Base-by-base conservation (phyloP, 2,797 vertebrate species). In the Phoebastria nigripes region DNA sequence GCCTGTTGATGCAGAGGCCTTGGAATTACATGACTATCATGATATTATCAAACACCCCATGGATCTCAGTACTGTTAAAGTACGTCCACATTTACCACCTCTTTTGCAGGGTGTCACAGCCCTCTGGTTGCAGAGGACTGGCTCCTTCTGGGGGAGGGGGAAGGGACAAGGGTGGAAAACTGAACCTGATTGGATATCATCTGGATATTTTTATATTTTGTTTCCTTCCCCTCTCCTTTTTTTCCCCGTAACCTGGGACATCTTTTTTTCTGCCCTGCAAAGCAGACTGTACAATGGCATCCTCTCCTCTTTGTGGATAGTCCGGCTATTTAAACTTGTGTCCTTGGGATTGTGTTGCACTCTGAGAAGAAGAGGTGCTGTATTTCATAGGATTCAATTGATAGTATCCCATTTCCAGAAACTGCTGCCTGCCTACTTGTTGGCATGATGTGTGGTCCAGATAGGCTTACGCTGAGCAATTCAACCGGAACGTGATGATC, bases 31-130 rank as follows among this genome's bases (percentile, higher is more conserved):
- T 6, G 99, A 99, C 97, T 99, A 99, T 98, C 99, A 99, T 1
- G 98, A 99, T 83, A 99, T 99, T 97, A 99, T 99, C 98, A 99
- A 99, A 96, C 98, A 99, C 97, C 99, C 99, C 51, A 99, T 99
- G 99, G 99, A 99, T 96, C 99, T 99, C 95, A 98, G 99, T 97
- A 99, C 99, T 54, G 98, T 99, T 63, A 99, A 99, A 98, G 99
- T 99, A 98, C 2, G 93, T 94, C 78, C 41, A 14, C 52, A 2
- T 93, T 82, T 91, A 62, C 63, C 95, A 78, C 74, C 88, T 90
- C 71, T 89, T 72, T 89, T 55, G 65, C 85, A 44, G 69, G 83
- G 82, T 76, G 54, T 77, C 15, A 8, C 52, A 63, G 82, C 61
- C 59, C 89, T 93, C 95, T 96, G 82, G 16, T 71, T 86, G 66